Conservation (phyloP, 30 jellyfish, hydroid and myxozoan genomes). For the Hydractinia echinata region DNA sequence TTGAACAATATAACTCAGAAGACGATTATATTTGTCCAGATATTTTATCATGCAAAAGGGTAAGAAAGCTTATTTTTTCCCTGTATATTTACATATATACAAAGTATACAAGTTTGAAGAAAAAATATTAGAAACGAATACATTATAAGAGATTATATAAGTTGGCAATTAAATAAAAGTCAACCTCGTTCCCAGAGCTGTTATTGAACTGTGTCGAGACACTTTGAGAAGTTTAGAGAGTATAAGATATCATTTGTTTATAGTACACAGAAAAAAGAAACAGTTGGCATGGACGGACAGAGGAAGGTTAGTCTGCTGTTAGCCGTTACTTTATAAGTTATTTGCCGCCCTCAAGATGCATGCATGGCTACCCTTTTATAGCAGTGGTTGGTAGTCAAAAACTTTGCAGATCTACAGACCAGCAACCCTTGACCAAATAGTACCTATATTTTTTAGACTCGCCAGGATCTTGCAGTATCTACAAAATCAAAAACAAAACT, state of each 20-base stretch:
- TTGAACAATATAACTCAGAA: slow-evolving; percentile 6
- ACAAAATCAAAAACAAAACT: too few relatives aligned
- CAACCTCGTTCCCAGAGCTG: not conserved
- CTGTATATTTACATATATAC: too few relatives aligned
- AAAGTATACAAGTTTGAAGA: not conserved
- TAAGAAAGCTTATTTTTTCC: not conserved
- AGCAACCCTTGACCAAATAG: too few relatives aligned
- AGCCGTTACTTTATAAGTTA: too few relatives aligned
- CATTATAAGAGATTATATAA: not conserved
- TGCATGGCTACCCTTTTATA: too few relatives aligned
- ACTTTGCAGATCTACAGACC: too few relatives aligned
- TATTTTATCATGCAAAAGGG: slow-evolving; percentile 13
- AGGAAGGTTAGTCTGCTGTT: not conserved
- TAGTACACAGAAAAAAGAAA: slow-evolving; percentile 1
- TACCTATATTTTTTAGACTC: too few relatives aligned
- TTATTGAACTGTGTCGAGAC: not conserved
- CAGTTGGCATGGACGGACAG: slow-evolving; percentile 20
- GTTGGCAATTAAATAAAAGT: not conserved
- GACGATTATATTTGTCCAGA: slow-evolving; percentile 24
- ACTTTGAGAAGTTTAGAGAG: not conserved
- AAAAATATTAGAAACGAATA: not conserved
- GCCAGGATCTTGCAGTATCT: too few relatives aligned
- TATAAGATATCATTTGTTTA: not conserved
- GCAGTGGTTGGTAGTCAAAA: too few relatives aligned
- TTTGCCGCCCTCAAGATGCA: too few relatives aligned